phyloP scores from a whole-genome alignment of 1,140 invertebrate species.

The Plodia interpunctella region DNA sequence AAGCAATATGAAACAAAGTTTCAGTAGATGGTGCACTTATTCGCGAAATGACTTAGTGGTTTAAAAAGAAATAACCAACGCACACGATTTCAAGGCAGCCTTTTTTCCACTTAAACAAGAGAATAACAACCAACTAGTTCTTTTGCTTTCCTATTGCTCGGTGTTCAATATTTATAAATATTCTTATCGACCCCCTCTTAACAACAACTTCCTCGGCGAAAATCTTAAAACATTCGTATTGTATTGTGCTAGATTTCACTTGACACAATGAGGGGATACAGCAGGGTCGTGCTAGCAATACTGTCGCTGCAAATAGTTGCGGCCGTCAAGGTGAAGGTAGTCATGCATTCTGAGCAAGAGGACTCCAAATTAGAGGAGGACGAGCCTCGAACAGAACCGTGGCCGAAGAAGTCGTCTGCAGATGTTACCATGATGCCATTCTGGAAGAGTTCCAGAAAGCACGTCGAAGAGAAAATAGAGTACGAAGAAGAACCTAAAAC shows the following conservation, averaged over 20 bases:
- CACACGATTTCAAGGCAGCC: background rate
- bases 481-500: constrained; percentile 43
- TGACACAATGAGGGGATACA: constrained; percentile 29
- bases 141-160: constrained; percentile 15
- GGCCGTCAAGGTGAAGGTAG: constrained; percentile 62
- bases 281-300: constrained; percentile 18
- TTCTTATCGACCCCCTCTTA: constrained; percentile 31
- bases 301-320: constrained; percentile 14
- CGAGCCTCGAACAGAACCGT: constrained; percentile 41
- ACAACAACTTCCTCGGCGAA: constrained; percentile 40
- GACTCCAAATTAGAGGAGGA: constrained; percentile 57
- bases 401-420: constrained; percentile 35
- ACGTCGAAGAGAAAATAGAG: constrained; percentile 32
- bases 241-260: constrained; percentile 7
- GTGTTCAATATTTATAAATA: constrained; percentile 46
- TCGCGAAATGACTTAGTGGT: too few species aligned
- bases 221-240: constrained; percentile 20
- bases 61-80: too few species aligned
- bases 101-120: background rate
- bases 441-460: constrained; percentile 37
- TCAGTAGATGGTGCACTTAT: too few species aligned
- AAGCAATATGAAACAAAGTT: too few species aligned
- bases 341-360: constrained; percentile 60
- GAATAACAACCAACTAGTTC: constrained; percentile 17
- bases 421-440: constrained; percentile 46